These are phyloP conservation scores for Alauda arvensis DNA, from an alignment of 2,797 vertebrate species.

Conservation along the genomic window DNA sequence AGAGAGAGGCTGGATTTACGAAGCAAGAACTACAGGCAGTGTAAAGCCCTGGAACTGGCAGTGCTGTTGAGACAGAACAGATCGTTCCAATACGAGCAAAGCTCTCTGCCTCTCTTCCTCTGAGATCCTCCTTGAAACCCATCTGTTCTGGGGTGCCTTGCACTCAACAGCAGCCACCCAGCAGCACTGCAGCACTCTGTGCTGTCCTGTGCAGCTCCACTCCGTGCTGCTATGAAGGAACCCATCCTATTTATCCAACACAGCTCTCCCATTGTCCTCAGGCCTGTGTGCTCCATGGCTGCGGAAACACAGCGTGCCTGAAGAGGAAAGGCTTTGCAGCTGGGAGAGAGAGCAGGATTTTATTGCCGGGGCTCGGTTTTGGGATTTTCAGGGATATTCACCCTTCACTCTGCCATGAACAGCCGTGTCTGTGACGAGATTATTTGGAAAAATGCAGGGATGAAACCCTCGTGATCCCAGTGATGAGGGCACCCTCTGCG, in stretches of 20 bases:
- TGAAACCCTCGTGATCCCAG: not conserved
- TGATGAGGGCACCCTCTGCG: not conserved
- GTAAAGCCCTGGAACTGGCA: not conserved
- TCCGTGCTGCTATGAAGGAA: not conserved
- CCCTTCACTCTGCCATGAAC: rapidly evolving
- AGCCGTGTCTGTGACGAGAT: not conserved
- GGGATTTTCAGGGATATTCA: not conserved
- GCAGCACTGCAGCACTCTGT: rapidly evolving
- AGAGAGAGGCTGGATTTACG: not conserved
- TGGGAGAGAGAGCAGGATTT: not conserved
- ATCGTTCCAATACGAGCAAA: not conserved
- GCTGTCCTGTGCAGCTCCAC: not conserved
- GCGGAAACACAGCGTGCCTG: not conserved
- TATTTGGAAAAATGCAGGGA: not conserved
- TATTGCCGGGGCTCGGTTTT: not conserved
- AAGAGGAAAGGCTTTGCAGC: not conserved
- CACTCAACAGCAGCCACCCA: not conserved
- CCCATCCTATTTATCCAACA: not conserved
- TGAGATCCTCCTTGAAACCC: not conserved
- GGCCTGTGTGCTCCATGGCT: not conserved
- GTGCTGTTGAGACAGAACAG: not conserved
- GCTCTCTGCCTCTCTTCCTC: not conserved
- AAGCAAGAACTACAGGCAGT: not conserved
- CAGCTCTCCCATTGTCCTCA: not conserved
- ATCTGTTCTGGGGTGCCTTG: conserved; percentile 1